Evolutionary conservation across 2,113 vertebrate genomes (phyloP).

Genomic region (Taurulus bubalis): DNA sequence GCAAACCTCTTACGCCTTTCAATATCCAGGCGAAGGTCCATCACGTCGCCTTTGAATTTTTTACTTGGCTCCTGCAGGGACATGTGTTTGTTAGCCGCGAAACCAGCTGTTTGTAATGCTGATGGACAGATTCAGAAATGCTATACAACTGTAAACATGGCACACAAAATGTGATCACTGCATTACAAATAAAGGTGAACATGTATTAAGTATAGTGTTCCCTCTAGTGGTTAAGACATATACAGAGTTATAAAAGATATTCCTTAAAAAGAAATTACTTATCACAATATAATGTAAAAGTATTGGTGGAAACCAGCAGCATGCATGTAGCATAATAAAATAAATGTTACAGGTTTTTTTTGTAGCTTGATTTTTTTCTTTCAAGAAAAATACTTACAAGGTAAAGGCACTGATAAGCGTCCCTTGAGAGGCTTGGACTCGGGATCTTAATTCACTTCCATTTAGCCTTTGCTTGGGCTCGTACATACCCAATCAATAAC

Average conservation of each 20-base stretch:
- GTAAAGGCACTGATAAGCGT: constrained; percentile 90
- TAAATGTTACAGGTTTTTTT: constrained; percentile 63
- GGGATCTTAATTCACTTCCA: constrained; percentile 95
- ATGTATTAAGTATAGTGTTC: neutral
- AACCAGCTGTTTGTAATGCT: neutral
- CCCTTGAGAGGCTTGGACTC: constrained; percentile 96
- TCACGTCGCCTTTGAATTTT: constrained; percentile 94
- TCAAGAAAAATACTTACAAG: constrained; percentile 95
- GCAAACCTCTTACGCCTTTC: constrained; percentile 95
- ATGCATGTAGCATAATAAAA: constrained; percentile 73
- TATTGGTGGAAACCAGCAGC: constrained; percentile 59
- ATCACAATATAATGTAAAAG: neutral
- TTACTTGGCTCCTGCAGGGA: constrained; percentile 87
- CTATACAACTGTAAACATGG: constrained; percentile 5
- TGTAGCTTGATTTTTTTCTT: constrained; percentile 72
- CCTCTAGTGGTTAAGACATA: constrained; percentile 40
- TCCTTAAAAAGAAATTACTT: neutral
- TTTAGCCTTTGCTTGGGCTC: constrained; percentile 94
- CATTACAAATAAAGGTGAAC: constrained; percentile 2
- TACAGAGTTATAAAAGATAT: neutral
- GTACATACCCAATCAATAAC: constrained; percentile 98
- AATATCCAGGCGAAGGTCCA: constrained; percentile 97
- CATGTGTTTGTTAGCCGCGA: neutral
- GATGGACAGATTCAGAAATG: neutral
- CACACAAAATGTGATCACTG: constrained; percentile 3